Base-by-base conservation (phyloP, 64 coral and sea anemone genomes). In the Montipora foliosa region DNA sequence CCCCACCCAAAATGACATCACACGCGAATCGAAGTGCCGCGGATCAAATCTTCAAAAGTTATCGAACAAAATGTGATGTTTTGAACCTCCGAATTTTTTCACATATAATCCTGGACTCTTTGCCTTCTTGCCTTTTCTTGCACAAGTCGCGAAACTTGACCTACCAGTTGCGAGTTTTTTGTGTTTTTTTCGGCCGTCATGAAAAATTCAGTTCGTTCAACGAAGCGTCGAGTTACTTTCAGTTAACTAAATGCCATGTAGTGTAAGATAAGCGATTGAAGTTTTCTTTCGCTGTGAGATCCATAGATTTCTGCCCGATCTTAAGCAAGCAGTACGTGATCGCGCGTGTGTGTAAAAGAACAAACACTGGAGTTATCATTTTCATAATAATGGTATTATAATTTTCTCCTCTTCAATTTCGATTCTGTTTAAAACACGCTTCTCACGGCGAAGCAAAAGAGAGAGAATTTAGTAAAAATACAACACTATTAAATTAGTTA, bases 391-490 rank as follows among this genome's bases (percentile, higher is more conserved):
- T 86, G 45, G 82, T 86, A 71, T 85, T 89, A 77, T 89, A 77
- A 89, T 96, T 74, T 89, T 93, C 84, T 74, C 75, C 87, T 89
- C 90, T 72, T 95, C 77, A 87, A 88, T 88, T 77, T 77, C 66
- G 72, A 87, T 92, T 29, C 85, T 87, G 81, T 87, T 92, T 98
- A 95, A 85, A 93, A 81, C 55, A 47, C n/a, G 59, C 77, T 79
- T 17, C 76, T 78, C 74, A 62, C 1, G 75, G 2, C 17, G 79
- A 58, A 12, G 92, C 61, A 67, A 80, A 64, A 57, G 53, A 81
- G 77, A 81, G 94, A 94, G 80, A 83, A 79, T 92, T 91, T 95
- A 78, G 93, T 92, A 95, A 94, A 95, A 98, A 98, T 98, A 95
- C 96, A 95, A 71, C 78, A 95, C 71, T 88, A 52, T 87, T 98